Percentiles rank a stretch among this genome's conserved stretches.
Conservation (phyloP, 2,888 invertebrate genomes). For the Pteria penguin region DNA sequence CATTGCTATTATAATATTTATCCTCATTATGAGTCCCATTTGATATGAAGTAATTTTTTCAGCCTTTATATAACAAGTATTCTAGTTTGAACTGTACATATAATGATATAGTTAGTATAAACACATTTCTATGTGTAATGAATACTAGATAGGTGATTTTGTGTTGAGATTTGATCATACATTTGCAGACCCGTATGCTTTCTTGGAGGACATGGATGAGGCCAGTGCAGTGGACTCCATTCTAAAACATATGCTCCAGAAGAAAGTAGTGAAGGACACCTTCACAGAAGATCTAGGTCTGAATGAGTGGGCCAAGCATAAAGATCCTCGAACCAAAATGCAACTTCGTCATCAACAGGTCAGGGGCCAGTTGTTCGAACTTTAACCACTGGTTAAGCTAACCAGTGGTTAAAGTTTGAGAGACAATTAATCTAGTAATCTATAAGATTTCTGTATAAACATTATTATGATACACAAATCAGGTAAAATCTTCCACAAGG, state of each 20-base stretch:
- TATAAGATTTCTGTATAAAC: no score
- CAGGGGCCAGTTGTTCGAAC: neutral
- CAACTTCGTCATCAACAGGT: constrained; percentile 76
- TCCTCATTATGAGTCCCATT: no score
- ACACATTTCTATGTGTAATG: neutral
- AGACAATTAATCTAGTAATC: no score
- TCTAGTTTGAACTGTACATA: no score
- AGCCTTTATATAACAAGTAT: no score
- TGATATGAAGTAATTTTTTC: no score
- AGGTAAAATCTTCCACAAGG: no score
- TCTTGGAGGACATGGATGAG: constrained; percentile 70
- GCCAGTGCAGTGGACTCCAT: constrained; percentile 71
- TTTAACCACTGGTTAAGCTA: no score
- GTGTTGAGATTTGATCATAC: no score
- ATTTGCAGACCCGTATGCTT: constrained; percentile 57
- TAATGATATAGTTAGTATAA: neutral
- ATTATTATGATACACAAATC: no score
- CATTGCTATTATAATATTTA: no score
- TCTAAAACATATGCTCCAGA: constrained; percentile 72
- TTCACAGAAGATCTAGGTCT: constrained; percentile 72
- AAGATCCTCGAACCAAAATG: constrained; percentile 77
- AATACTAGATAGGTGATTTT: neutral
- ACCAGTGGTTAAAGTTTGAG: no score
- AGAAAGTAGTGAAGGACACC: constrained; percentile 73
- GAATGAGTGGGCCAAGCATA: constrained; percentile 54